Evolutionary conservation across 2,888 invertebrate species (phyloP).

Genomic region (Hirtodrosophila alboralis): DNA sequence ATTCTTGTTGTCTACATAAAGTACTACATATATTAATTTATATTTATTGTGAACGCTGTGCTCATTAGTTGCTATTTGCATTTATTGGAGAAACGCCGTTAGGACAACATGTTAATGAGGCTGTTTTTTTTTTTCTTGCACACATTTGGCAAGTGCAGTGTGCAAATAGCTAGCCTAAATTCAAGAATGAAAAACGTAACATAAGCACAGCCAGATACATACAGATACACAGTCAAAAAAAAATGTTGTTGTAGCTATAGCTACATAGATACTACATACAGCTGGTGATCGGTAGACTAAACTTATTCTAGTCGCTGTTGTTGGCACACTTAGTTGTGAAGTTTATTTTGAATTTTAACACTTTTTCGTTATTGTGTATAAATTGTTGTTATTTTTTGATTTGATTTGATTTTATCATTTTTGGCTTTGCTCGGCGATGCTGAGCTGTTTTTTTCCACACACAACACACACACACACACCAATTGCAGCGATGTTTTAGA

Average conservation of each 20-base stretch:
- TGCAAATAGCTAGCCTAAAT: conserved; percentile 24
- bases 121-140: conserved; percentile 38
- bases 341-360: conserved; percentile 78
- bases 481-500: conserved; percentile 55
- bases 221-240: too few species aligned
- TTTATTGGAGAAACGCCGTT: conserved; percentile 23
- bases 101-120: conserved; percentile 53
- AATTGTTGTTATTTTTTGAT: conserved; percentile 44
- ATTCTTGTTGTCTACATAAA: background rate
- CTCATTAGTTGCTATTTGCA: conserved; percentile 39
- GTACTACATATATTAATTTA: background rate
- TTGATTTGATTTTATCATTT: conserved; percentile 37
- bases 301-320: conserved; percentile 42
- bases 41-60: conserved; percentile 14
- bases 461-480: conserved; percentile 22
- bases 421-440: conserved; percentile 49
- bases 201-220: conserved; percentile 11
- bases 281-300: conserved; percentile 33
- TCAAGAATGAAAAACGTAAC: conserved; percentile 43
- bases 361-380: conserved; percentile 55
- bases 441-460: conserved; percentile 73
- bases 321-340: conserved; percentile 77
- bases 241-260: too few species aligned
- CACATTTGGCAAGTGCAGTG: conserved; percentile 45
- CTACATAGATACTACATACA: conserved; percentile 30